Evolutionary conservation across 2,888 invertebrate species (phyloP), one percentile per base, ranked within the genome.

Genomic region (Drosophila anomalata): DNA sequence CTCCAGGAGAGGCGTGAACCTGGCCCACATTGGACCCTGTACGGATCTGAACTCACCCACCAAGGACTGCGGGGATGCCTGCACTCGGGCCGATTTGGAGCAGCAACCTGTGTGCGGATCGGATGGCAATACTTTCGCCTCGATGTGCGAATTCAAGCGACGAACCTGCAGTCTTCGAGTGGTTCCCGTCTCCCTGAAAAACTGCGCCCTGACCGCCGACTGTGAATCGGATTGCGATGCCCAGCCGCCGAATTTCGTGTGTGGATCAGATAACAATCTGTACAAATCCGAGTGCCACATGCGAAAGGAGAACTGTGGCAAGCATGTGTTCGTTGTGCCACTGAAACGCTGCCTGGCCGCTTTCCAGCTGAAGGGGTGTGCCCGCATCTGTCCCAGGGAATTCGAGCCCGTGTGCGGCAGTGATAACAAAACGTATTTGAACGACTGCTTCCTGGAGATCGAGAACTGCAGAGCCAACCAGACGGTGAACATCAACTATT

Each of bases 381-480:
- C 96, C 51, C 94, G 95, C 85, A 97, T 97, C 78, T 97, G 97
- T 87, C 95, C 97, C 8, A 94, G 96, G 0, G 96, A 96, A 83
- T 97, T 95, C 92, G 97, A 97, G 89, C 97, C 97, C 0, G 96
- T 98, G 6, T 98, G 98, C 91, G 98, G 97, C n/a, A 96, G 96
- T 2, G 98, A 98, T 89, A 94, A 94, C 69, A 96, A 96, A 93
- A 98, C 98, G 0, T 98, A 98, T 93, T 96, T 97, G 89, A 98
- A 98, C 92, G 95, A 95, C 79, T 98, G 98, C 91, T 96, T 97
- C 93, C 92, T 98, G 84, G 96, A 96, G 90, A 96, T 97, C 92
- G 97, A 98, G 92, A 97, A 97, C 87, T 98, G 97, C 90, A 94
- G 96, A 88, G 96, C 96, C 78, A 94, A 96, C 90, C 86, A 87